Evolutionary conservation across 1,140 invertebrate genomes (phyloP).

Genomic region (Drosophila punjabiensis): DNA sequence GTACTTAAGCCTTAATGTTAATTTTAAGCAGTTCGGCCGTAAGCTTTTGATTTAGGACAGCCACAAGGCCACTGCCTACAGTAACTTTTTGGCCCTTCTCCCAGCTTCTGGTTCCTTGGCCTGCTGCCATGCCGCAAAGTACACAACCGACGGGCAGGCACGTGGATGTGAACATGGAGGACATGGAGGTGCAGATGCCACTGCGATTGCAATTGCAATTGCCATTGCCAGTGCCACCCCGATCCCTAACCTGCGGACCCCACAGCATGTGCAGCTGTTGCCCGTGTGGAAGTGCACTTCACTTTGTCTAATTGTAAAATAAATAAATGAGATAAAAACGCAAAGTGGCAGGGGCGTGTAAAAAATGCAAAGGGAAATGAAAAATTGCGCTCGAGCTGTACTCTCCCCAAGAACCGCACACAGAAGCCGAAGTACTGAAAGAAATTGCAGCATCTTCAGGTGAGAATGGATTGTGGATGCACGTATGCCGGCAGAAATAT

Average conservation of each 20-base stretch:
- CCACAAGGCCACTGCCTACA: constrained; percentile 30
- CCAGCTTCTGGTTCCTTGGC: constrained; percentile 17
- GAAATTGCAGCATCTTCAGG: background rate
- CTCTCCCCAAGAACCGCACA: constrained; percentile 28
- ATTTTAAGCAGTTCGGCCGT: constrained; percentile 65
- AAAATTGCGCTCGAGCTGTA: constrained; percentile 57
- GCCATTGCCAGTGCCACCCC: constrained; percentile 16
- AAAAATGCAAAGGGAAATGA: constrained; percentile 65
- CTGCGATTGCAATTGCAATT: constrained; percentile 16
- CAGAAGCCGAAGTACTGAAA: constrained; percentile 18
- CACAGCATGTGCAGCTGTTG: constrained; percentile 23
- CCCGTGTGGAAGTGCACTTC: constrained; percentile 63
- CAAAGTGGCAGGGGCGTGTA: constrained; percentile 51
- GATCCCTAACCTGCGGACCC: background rate
- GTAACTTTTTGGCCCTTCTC: background rate
- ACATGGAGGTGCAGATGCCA: constrained; percentile 25
- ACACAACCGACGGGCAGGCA: constrained; percentile 2
- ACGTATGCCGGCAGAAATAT: background rate
- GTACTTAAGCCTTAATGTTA: constrained; percentile 64
- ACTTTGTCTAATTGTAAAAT: constrained; percentile 80
- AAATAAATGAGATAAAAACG: constrained; percentile 78
- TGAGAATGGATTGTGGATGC: background rate
- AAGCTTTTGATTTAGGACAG: constrained; percentile 66
- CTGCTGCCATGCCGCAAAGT: constrained; percentile 36
- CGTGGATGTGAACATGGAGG: constrained; percentile 14